Conservation (phyloP, 2,113 vertebrate genomes). For the Azemiops feae region DNA sequence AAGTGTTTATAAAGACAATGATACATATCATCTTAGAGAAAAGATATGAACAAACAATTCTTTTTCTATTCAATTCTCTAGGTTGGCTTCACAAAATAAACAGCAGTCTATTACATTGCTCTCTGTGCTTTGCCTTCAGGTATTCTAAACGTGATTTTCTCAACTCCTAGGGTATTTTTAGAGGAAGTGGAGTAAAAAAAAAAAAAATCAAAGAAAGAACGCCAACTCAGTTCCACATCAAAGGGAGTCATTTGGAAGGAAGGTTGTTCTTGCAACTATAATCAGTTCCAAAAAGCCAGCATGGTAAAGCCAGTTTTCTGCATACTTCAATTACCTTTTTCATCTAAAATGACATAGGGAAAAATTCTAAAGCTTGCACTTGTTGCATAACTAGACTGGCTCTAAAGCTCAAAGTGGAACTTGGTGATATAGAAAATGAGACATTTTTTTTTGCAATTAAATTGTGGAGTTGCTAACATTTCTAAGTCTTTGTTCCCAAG, state of each 20-base stretch:
- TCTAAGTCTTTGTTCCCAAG: not conserved
- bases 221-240: constrained; percentile 18
- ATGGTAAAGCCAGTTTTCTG: not conserved
- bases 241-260: constrained; percentile 2
- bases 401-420: not conserved
- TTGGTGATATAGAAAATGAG: not conserved
- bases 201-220: constrained; percentile 10
- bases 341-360: not conserved
- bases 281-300: constrained; percentile 3
- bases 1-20: constrained; percentile 9
- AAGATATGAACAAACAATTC: not conserved
- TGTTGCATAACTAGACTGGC: not conserved
- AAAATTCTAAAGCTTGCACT: not conserved
- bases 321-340: constrained; percentile 5
- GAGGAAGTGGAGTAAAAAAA: not conserved
- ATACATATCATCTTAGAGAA: constrained; percentile 14
- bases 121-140: constrained; percentile 1
- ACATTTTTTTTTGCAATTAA: not conserved
- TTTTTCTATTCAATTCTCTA: not conserved
- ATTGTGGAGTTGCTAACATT: not conserved
- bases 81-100: constrained; percentile 3
- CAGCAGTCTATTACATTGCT: not conserved
- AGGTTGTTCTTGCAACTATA: not conserved
- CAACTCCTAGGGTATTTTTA: constrained; percentile 8
- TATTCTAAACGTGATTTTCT: not conserved